These are phyloP conservation scores for Eupithecia exiguata DNA, from an alignment of 2,888 invertebrate species.

Conservation along the genomic window DNA sequence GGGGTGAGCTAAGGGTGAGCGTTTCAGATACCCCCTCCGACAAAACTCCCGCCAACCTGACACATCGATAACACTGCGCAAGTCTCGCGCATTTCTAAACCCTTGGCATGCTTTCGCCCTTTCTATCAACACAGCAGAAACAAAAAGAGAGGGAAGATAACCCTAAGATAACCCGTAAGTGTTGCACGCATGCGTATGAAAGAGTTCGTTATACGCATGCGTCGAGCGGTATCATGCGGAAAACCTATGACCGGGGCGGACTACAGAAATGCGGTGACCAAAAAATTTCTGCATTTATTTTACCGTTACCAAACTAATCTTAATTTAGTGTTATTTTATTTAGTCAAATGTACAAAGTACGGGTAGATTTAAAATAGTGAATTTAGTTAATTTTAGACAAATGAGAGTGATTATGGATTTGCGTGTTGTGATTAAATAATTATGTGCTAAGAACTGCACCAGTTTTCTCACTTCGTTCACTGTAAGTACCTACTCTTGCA, in stretches of 20 bases:
- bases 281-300: conserved; percentile 49
- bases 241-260: conserved; percentile 36
- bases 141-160: conserved; percentile 65
- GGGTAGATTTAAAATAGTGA: conserved; percentile 21
- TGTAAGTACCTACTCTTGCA: conserved; percentile 1
- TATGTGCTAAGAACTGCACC: conserved; percentile 19
- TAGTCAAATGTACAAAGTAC: conserved; percentile 29
- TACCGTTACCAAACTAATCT: conserved; percentile 38
- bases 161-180: conserved; percentile 52
- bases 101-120: conserved; percentile 43
- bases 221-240: conserved; percentile 59
- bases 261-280: conserved; percentile 54
- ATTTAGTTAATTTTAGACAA: conserved; percentile 17
- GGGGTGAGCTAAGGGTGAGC: conserved; percentile 22
- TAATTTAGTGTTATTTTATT: conserved; percentile 30
- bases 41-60: conserved; percentile 69
- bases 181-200: conserved; percentile 70
- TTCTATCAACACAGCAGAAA: conserved; percentile 53
- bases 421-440: conserved; percentile 31
- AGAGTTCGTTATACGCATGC: conserved; percentile 64
- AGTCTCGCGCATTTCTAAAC: conserved; percentile 52
- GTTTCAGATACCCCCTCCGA: conserved; percentile 22
- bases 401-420: conserved; percentile 28
- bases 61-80: conserved; percentile 81
- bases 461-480: background rate